These are phyloP conservation scores for Stenolophus ochropezus DNA, from an alignment of 2,888 invertebrate genomes.

Conservation along the genomic window DNA sequence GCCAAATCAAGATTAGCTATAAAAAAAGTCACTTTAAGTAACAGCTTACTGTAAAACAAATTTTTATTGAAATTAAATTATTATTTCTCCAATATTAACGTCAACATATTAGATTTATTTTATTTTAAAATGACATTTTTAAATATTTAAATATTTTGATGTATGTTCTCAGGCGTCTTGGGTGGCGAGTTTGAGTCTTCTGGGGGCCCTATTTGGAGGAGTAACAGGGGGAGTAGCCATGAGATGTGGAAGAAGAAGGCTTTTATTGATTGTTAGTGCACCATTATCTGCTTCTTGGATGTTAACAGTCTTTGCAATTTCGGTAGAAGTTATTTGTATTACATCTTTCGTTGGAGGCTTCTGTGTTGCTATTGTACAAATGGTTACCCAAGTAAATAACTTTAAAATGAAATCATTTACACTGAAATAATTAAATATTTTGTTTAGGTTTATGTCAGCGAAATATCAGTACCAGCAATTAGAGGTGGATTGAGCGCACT, in stretches of 20 bases:
- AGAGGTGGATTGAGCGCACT: conserved; percentile 91
- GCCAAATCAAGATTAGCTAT: no score
- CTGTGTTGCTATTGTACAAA: conserved; percentile 85
- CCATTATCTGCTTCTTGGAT: conserved; percentile 89
- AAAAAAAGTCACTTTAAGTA: no score
- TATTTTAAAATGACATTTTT: not conserved
- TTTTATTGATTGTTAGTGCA: conserved; percentile 82
- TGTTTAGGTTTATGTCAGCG: conserved; percentile 87
- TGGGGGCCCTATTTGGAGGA: conserved; percentile 88
- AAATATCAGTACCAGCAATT: conserved; percentile 90
- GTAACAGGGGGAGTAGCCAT: conserved; percentile 87
- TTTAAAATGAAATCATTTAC: not conserved
- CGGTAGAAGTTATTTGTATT: conserved; percentile 86
- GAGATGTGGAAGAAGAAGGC: conserved; percentile 82
- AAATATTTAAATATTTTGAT: not conserved
- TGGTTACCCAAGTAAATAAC: conserved; percentile 83
- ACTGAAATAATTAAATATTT: not conserved
- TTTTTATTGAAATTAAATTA: no score
- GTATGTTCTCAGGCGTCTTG: conserved; percentile 77
- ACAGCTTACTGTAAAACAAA: no score
- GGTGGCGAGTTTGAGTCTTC: conserved; percentile 86
- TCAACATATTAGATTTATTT: no score
- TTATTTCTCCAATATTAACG: no score
- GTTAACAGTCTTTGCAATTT: conserved; percentile 85
- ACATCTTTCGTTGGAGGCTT: conserved; percentile 87